Percentiles rank a stretch among this genome's conserved stretches.
Evolutionary conservation across 2,113 vertebrate species (phyloP).

Genomic region (Melanerpes formicivorus): DNA sequence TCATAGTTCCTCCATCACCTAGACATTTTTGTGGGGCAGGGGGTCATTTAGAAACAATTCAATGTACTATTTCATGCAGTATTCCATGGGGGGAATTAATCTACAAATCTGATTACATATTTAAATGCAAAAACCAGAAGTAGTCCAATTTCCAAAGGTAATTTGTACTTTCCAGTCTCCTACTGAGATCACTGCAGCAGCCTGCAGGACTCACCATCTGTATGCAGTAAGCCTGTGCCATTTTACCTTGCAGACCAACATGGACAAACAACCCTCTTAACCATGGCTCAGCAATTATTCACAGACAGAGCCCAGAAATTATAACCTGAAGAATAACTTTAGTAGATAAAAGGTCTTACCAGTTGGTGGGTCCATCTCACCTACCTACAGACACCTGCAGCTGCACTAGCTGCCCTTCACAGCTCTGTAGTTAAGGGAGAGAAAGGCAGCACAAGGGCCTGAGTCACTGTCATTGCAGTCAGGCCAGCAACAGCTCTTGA

Average conservation of each 20-base stretch:
- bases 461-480: background rate
- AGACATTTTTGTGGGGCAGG: background rate
- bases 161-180: conserved; percentile 29
- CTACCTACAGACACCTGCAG: background rate
- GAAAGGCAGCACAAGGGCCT: background rate
- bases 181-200: background rate
- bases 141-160: background rate
- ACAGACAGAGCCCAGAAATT: background rate
- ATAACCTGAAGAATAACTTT: background rate
- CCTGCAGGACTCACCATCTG: background rate
- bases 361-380: background rate
- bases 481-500: background rate
- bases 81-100: background rate
- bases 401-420: background rate
- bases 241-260: background rate
- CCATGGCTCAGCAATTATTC: fast-evolving
- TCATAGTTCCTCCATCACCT: background rate
- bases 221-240: background rate
- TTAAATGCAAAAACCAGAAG: background rate
- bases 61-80: background rate
- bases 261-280: background rate
- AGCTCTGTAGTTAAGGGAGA: background rate
- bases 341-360: background rate
- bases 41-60: fast-evolving
- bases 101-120: background rate